phyloP scores from a whole-genome alignment of 2,113 vertebrate species.

The Scomber colias region DNA sequence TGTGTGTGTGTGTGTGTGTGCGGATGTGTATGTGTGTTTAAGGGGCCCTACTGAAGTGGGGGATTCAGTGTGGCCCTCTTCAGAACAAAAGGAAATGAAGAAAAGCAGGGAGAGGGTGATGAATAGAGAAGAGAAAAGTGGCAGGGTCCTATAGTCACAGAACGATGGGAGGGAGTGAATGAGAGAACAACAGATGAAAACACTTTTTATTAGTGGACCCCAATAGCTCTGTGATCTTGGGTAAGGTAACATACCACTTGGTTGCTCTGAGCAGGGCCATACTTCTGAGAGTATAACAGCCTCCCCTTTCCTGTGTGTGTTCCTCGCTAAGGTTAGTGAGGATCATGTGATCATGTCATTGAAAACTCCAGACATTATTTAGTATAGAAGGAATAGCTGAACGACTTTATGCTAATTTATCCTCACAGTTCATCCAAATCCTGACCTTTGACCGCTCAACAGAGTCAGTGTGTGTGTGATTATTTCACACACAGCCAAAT shows the following conservation, averaged over 20 bases:
- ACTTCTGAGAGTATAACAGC: neutral
- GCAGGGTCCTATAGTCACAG: conserved; percentile 7
- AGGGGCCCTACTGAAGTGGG: conserved; percentile 29
- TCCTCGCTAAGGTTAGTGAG: no score
- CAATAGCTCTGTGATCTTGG: neutral
- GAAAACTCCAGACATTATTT: no score
- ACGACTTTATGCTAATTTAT: neutral
- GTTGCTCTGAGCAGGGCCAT: neutral
- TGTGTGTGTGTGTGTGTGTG: neutral
- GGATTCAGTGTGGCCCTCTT: conserved; percentile 27
- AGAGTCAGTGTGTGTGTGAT: neutral
- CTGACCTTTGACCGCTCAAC: neutral
- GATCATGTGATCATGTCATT: no score
- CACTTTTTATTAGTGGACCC: neutral
- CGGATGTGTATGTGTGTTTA: conserved; percentile 10
- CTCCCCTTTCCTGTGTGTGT: no score
- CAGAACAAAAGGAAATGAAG: conserved; percentile 57
- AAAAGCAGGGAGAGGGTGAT: conserved; percentile 43
- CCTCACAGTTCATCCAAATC: neutral
- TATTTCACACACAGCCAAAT: neutral
- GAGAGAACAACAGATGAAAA: conserved; percentile 13
- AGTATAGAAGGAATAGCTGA: neutral
- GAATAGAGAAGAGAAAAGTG: conserved; percentile 35
- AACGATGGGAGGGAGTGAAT: conserved; percentile 18
- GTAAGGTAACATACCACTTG: neutral